Conservation (phyloP, 2,797 vertebrate genomes). For the Apogon hyalosoma region DNA sequence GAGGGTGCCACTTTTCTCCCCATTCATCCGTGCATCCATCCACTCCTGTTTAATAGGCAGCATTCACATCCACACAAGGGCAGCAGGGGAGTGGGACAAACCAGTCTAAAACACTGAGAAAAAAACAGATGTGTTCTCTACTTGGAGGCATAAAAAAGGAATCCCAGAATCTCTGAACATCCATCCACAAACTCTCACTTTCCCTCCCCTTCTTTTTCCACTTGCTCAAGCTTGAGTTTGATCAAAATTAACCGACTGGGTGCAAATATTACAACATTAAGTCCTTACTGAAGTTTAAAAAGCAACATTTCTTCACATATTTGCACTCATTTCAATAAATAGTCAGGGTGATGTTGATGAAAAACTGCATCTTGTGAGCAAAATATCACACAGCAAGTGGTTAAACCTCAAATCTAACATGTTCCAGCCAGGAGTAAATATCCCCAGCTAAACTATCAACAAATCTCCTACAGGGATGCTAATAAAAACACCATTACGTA, state of each 20-base stretch:
- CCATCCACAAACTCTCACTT: slow-evolving; percentile 25
- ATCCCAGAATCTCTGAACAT: slow-evolving; percentile 26
- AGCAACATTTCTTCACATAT: slow-evolving; percentile 10
- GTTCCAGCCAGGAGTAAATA: slow-evolving; percentile 2
- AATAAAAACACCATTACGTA: slow-evolving; percentile 18
- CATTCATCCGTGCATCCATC: slow-evolving; percentile 52
- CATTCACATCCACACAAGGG: slow-evolving; percentile 37
- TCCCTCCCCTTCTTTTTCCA: background rate
- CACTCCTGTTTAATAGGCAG: slow-evolving; percentile 48
- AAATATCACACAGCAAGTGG: slow-evolving; percentile 7
- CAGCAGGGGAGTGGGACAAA: slow-evolving; percentile 9
- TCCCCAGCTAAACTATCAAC: slow-evolving; percentile 1
- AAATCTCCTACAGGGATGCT: slow-evolving; percentile 27
- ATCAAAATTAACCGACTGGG: too few relatives aligned
- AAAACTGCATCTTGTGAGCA: background rate
- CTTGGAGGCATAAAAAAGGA: slow-evolving; percentile 16
- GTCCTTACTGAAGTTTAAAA: slow-evolving; percentile 22
- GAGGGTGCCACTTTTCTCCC: slow-evolving; percentile 43
- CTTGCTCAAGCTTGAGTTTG: slow-evolving; percentile 6
- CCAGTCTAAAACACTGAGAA: background rate
- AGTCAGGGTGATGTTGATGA: background rate
- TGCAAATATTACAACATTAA: background rate
- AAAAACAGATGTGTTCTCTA: slow-evolving; percentile 13
- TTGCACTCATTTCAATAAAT: background rate
- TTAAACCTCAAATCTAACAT: background rate